Evolutionary conservation across 2,113 vertebrate species (phyloP), one percentile per base, ranked within the genome.

Genomic region (Pomatorhinus ruficollis): DNA sequence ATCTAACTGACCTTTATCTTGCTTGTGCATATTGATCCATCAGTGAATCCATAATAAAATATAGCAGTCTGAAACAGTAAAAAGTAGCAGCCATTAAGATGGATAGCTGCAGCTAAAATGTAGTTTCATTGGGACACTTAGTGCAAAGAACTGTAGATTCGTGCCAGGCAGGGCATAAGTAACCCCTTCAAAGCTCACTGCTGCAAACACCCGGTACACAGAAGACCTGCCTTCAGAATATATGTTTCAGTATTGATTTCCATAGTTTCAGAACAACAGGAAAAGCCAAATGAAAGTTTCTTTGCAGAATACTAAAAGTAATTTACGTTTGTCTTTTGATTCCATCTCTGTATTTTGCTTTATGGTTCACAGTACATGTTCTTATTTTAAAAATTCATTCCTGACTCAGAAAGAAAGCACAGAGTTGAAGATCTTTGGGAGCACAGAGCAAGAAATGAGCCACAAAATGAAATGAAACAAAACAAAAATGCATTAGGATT

Each of bases 231-330:
- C 97, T 97, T 97, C 94, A 97, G 93, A 98, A 97, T 97, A 96
- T 97, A 97, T 97, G 96, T 96, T 97, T 97, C 96, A 91, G 59
- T 98, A 98, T 98, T 97, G 97, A 98, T 98, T 98, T 98, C 97
- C 94, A 90, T 92, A 97, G 97, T 95, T 98, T 97, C 97, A 97
- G 95, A 98, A 98, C 97, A 98, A 98, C 96, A 97, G 97, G 95
- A 98, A 98, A 98, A 97, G 93, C 93, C 96, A 97, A 98, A 94
- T 96, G 95, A 97, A 98, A 98, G 96, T 98, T 98, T 97, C 97
- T 98, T 97, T 96, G 95, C 95, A 72, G 95, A 98, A 93, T 88
- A 97, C 96, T 97, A 98, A 97, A 98, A 97, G 97, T 97, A 98
- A 98, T 98, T 98, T 98, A 98, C 64, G 93, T 95, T 90, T 85